phyloP scores from a whole-genome alignment of 2,113 vertebrate genomes.

The Trogon surrucura region DNA sequence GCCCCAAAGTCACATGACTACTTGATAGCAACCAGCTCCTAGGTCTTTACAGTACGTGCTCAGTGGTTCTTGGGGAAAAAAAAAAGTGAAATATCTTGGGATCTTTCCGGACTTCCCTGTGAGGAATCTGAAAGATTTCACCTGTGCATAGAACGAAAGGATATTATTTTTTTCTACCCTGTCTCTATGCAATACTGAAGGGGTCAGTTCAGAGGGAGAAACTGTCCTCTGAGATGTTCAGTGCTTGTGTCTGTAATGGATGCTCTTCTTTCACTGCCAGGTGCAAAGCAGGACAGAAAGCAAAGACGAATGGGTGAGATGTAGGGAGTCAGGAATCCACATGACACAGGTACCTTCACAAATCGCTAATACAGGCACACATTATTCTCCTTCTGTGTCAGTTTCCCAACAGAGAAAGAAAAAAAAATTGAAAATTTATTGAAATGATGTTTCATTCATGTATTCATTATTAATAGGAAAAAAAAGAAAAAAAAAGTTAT shows the following conservation, averaged over 20 bases:
- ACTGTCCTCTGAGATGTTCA: background rate
- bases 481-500: background rate
- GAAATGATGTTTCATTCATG: background rate
- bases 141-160: background rate
- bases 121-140: background rate
- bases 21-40: background rate
- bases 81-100: background rate
- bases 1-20: background rate
- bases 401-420: background rate
- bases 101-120: background rate
- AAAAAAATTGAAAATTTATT: background rate
- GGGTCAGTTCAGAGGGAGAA: background rate
- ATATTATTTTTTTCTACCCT: background rate
- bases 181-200: rapidly evolving
- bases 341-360: background rate
- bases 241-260: background rate
- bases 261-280: background rate
- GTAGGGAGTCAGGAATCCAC: background rate
- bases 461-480: background rate
- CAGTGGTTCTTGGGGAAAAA: background rate
- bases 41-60: background rate
- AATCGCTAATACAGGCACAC: background rate
- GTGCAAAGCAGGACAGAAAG: background rate
- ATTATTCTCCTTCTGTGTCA: background rate
- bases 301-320: background rate